A percentile compares a stretch with the other conserved stretches of the same genome.
Evolutionary conservation across 2,113 vertebrate species (phyloP).

Genomic region (Pagrus major): DNA sequence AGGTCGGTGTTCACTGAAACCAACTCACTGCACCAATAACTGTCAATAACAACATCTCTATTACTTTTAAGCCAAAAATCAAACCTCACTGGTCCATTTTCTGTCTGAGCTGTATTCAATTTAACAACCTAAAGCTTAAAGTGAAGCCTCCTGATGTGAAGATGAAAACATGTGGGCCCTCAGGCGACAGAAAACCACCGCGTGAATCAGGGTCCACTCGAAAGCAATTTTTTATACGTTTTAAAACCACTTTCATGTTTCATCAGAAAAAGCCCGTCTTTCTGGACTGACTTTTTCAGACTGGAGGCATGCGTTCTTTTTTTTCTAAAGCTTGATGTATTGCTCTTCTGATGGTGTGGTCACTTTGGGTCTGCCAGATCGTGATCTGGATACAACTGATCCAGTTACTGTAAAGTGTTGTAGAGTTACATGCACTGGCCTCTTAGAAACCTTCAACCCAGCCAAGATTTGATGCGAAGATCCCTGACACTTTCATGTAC

Average conservation of each 20-base stretch:
- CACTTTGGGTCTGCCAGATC: too few relatives aligned
- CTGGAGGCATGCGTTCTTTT: too few relatives aligned
- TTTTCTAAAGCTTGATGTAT: too few relatives aligned
- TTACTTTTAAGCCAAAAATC: slow-evolving; percentile 12
- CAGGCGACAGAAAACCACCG: neutral
- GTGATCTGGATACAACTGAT: too few relatives aligned
- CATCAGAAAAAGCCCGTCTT: too few relatives aligned
- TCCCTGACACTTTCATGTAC: too few relatives aligned
- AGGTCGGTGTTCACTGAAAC: neutral
- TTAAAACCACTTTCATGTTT: slow-evolving; percentile 16
- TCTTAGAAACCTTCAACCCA: too few relatives aligned
- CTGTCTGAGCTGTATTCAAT: slow-evolving; percentile 46
- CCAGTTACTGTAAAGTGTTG: too few relatives aligned
- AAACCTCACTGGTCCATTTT: slow-evolving; percentile 24
- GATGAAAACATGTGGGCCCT: slow-evolving; percentile 1
- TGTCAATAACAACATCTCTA: slow-evolving; percentile 31
- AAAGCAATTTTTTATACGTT: slow-evolving; percentile 32
- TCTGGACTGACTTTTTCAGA: too few relatives aligned
- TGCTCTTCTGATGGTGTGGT: too few relatives aligned
- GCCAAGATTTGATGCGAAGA: too few relatives aligned
- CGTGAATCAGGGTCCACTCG: neutral
- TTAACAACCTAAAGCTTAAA: slow-evolving; percentile 25
- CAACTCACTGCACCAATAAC: neutral
- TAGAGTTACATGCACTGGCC: too few relatives aligned
- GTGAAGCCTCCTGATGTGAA: slow-evolving; percentile 4